A percentile compares a stretch with the other conserved stretches of the same genome.
Conservation (phyloP, 2,888 invertebrate species). For the Rhamphomyia laevipes region DNA sequence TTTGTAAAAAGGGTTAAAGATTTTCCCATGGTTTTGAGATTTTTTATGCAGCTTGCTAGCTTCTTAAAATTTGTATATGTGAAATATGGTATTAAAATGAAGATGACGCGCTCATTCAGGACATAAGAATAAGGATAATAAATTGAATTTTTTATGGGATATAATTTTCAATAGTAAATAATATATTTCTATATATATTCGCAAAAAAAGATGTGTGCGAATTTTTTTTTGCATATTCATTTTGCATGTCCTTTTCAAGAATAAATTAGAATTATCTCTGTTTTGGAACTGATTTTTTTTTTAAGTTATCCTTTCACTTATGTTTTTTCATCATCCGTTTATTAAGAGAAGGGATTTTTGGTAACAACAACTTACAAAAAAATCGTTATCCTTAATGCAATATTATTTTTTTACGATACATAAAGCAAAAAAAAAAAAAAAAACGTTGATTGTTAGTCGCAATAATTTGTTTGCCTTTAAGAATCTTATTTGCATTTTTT, state of each 20-base stretch:
- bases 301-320: too few species aligned
- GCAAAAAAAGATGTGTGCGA: constrained; percentile 9
- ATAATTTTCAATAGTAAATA: constrained; percentile 9
- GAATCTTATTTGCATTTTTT: constrained; percentile 14
- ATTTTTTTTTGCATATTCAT: constrained; percentile 7
- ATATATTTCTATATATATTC: constrained; percentile 13
- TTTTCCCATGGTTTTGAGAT: constrained; percentile 14
- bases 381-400: too few species aligned
- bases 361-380: too few species aligned
- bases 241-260: constrained; percentile 5
- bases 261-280: too few species aligned
- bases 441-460: neutral
- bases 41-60: neutral
- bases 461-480: constrained; percentile 11
- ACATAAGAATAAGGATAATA: constrained; percentile 10
- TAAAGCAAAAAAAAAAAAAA: too few species aligned
- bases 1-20: constrained; percentile 11
- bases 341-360: too few species aligned
- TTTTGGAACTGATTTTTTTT: too few species aligned
- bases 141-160: constrained; percentile 12
- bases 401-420: too few species aligned
- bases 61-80: too few species aligned
- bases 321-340: too few species aligned
- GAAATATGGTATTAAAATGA: constrained; percentile 3
- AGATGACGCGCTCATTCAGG: constrained; percentile 12